Percentiles rank a stretch among this genome's conserved stretches.
These are phyloP conservation scores for Amorpha juglandis DNA, from an alignment of 2,888 invertebrate genomes.

Conservation along the genomic window DNA sequence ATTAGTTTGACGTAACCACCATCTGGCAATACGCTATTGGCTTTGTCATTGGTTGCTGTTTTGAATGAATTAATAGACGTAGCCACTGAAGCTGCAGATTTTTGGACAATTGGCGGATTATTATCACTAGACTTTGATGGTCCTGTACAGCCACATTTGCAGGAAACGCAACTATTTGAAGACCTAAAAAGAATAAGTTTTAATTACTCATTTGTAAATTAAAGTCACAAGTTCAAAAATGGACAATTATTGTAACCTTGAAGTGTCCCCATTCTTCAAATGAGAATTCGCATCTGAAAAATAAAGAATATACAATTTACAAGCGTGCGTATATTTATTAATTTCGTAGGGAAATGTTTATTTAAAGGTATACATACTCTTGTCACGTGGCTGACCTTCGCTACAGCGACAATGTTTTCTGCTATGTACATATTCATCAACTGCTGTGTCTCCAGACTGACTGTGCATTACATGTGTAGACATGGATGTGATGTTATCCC, in stretches of 20 bases:
- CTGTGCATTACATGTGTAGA: slow-evolving; percentile 45
- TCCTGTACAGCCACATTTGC: slow-evolving; percentile 32
- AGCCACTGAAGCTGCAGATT: slow-evolving; percentile 42
- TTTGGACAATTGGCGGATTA: slow-evolving; percentile 28
- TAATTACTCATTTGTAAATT: not conserved
- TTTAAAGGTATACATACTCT: slow-evolving; percentile 30
- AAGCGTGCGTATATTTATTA: not conserved
- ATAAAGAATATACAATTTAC: not conserved
- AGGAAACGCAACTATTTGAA: slow-evolving; percentile 15
- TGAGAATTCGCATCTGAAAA: slow-evolving; percentile 35
- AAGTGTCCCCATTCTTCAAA: slow-evolving; percentile 40
- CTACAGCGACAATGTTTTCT: slow-evolving; percentile 34
- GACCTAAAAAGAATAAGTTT: slow-evolving; percentile 4
- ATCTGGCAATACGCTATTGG: slow-evolving; percentile 42
- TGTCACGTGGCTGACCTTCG: slow-evolving; percentile 35
- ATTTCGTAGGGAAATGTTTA: not conserved
- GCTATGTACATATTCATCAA: slow-evolving; percentile 16
- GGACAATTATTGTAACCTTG: slow-evolving; percentile 37
- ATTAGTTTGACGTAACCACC: slow-evolving; percentile 61
- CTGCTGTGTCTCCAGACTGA: slow-evolving; percentile 26
- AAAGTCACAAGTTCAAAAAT: not conserved
- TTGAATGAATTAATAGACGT: slow-evolving; percentile 61
- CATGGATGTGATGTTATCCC: slow-evolving; percentile 67
- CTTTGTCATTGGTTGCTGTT: slow-evolving; percentile 55
- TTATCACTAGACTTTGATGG: slow-evolving; percentile 32